Conservation (phyloP, 2,888 invertebrate genomes). For the Celastrina argiolus region DNA sequence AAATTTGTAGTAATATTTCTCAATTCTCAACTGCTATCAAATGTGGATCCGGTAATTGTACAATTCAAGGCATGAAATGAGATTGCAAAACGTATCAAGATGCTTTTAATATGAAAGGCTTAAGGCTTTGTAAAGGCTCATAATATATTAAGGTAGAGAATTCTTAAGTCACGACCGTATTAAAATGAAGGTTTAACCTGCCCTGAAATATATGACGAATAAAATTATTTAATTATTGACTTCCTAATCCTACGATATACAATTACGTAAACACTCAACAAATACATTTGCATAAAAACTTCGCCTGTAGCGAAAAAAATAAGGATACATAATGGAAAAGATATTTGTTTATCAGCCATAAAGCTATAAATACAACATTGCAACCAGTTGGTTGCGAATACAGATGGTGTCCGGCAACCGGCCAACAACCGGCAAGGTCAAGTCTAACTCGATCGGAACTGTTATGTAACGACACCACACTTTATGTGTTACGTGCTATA, state of each 20-base stretch:
- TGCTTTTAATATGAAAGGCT: neutral
- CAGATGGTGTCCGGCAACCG: constrained; percentile 31
- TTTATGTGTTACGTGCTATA: constrained; percentile 23
- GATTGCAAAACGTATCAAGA: neutral
- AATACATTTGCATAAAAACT: neutral
- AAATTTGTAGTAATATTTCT: neutral
- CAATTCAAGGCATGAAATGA: neutral
- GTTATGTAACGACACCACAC: constrained; percentile 48
- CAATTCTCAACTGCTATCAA: neutral
- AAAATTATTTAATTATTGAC: too few species aligned
- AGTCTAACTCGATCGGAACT: constrained; percentile 49
- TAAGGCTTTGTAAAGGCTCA: neutral
- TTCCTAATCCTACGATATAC: too few species aligned
- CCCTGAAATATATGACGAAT: too few species aligned
- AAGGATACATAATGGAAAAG: neutral
- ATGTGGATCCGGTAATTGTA: neutral
- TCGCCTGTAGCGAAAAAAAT: neutral
- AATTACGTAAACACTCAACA: too few species aligned
- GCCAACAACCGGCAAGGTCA: constrained; percentile 52
- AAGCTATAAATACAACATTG: neutral
- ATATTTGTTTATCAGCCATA: neutral
- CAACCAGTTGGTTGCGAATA: constrained; percentile 21
- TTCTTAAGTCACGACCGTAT: neutral
- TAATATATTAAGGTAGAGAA: too few species aligned
- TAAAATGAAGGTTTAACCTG: too few species aligned